phyloP scores from a whole-genome alignment of 2,888 invertebrate species.

The Crossocerus cetratus region DNA sequence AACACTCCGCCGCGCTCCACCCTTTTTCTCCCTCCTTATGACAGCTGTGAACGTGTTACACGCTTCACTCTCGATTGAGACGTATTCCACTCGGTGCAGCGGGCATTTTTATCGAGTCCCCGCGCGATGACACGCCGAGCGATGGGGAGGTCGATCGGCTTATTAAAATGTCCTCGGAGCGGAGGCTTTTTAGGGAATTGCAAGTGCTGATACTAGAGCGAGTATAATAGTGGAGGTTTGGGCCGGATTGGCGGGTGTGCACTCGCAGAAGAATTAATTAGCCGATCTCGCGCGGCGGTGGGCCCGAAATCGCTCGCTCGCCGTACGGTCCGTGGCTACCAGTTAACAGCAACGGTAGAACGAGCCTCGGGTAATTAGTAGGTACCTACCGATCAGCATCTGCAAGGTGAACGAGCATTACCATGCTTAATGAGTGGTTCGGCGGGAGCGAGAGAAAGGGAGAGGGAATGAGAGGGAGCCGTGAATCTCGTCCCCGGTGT shows the following conservation, averaged over 20 bases:
- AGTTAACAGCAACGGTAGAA: constrained; percentile 53
- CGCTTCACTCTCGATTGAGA: neutral
- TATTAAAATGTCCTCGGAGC: too few relatives aligned
- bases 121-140: neutral
- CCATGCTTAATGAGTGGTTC: constrained; percentile 67
- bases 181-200: too few relatives aligned
- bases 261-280: constrained; percentile 69
- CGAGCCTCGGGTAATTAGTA: constrained; percentile 72
- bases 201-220: too few relatives aligned
- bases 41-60: constrained; percentile 2
- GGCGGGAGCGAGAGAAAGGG: constrained; percentile 18
- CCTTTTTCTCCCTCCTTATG: constrained; percentile 26
- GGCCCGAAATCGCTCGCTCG: constrained; percentile 61
- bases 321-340: constrained; percentile 28
- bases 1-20: constrained; percentile 29
- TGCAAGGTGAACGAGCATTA: constrained; percentile 66
- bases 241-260: constrained; percentile 18
- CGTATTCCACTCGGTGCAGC: neutral
- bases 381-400: constrained; percentile 68
- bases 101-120: constrained; percentile 2
- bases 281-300: constrained; percentile 65
- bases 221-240: constrained; percentile 1
- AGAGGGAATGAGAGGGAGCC: constrained; percentile 13
- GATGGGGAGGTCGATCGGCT: neutral
- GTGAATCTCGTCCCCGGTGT: constrained; percentile 39